Conservation (phyloP, 2,888 invertebrate species). For the Blastobasis adustella region DNA sequence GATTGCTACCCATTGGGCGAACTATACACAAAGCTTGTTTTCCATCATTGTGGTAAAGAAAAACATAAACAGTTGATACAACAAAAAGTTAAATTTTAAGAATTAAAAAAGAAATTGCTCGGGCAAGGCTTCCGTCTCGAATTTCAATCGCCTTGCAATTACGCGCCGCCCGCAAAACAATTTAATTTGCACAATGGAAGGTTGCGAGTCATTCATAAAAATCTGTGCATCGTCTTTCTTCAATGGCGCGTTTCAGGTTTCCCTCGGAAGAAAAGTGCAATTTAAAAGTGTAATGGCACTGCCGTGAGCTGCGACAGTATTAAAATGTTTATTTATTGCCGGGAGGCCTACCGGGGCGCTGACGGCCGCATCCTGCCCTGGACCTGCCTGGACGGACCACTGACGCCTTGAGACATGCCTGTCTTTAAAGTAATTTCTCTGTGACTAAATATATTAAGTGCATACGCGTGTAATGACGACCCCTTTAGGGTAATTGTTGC, state of each 20-base stretch:
- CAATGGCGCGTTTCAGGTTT: slow-evolving; percentile 25
- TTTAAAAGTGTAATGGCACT: slow-evolving; percentile 37
- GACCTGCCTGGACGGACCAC: neutral
- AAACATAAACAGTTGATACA: too few species aligned
- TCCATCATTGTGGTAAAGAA: too few species aligned
- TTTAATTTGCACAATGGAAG: slow-evolving; percentile 9
- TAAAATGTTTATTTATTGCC: slow-evolving; percentile 47
- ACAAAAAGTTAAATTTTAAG: too few species aligned
- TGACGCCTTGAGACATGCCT: slow-evolving; percentile 5
- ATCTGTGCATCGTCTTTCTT: slow-evolving; percentile 13
- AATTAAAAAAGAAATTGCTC: too few species aligned
- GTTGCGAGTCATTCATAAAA: slow-evolving; percentile 33
- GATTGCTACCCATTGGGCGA: too few species aligned
- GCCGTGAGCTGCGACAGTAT: slow-evolving; percentile 21
- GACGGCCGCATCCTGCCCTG: slow-evolving; percentile 30
- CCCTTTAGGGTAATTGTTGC: too few species aligned
- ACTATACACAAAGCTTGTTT: too few species aligned
- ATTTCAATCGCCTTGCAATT: too few species aligned
- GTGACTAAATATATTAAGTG: too few species aligned
- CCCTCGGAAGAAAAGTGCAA: slow-evolving; percentile 22
- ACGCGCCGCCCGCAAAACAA: neutral
- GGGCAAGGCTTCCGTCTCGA: too few species aligned
- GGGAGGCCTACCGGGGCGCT: slow-evolving; percentile 28
- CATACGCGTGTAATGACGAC: too few species aligned
- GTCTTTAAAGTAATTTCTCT: too few species aligned